Evolutionary conservation across 2,113 vertebrate genomes (phyloP), one percentile per base, ranked within the genome.

Genomic region (Choloepus hoffmanni): DNA sequence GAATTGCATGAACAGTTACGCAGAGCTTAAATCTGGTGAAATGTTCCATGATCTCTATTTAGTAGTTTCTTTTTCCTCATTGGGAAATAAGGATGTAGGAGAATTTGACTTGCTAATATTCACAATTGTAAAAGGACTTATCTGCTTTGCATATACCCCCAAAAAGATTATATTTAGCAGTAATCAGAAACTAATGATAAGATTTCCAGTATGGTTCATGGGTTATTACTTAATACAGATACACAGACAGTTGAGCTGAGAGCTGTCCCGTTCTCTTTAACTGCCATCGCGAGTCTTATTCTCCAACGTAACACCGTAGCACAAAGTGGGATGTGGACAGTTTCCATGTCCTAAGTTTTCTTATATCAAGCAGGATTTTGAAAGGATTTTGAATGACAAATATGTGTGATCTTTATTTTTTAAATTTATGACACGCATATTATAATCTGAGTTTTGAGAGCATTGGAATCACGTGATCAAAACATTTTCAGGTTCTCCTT

Each of bases 1-100:
- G 94, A 96, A 78, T 70, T 40, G 55, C 85, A 50, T 94, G 87
- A 95, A 85, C 70, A 96, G 82, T 88, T 95, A 92, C 21, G n/a
- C n/a, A 90, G 94, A 43, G 50, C 33, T 97, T 55, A 90, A 92
- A 62, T 89, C 62, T 55, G 53, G 85, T 70, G 63, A 81, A 90
- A 84, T 48, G 24, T 30, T 45, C 70, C 28, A 65, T 3, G 5
- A 76, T 63, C 36, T 92, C 45, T 63, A 48, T 84, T 92, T 45
- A 30, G 65, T 55, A 43, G 30, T 83, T 95, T 40, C 50, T 86
- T 63, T 73, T 63, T 58, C 70, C 33, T 72, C 33, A 33, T 3
- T 90, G 45, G 68, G 33, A 95, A 89, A 73, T n/a, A 92, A 72
- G 1, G n/a, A 13, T 45, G 5, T 2, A 18, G 23, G 36, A 72